Conservation (phyloP, 2,888 invertebrate species). For the Hyposoter didymator region DNA sequence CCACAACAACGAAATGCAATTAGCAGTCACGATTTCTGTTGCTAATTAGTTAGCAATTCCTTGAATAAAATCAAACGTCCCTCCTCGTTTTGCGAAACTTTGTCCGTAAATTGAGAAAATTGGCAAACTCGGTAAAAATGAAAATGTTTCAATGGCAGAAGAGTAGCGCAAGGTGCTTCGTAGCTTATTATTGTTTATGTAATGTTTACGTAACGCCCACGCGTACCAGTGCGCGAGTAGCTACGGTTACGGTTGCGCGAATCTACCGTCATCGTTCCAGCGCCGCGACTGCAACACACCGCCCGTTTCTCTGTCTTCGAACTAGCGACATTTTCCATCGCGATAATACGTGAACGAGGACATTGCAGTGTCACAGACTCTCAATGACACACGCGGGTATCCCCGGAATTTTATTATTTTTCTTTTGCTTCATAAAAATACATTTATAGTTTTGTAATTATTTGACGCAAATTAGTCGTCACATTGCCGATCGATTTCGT, state of each 20-base stretch:
- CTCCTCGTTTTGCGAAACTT: background rate
- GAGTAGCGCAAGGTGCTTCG: conserved; percentile 70
- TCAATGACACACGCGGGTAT: conserved; percentile 31
- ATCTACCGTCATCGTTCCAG: conserved; percentile 39
- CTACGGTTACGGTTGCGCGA: conserved; percentile 66
- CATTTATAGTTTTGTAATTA: background rate
- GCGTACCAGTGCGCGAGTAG: conserved; percentile 67
- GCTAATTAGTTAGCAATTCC: background rate
- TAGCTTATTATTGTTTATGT: conserved; percentile 81
- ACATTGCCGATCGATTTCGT: no score
- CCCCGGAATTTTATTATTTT: conserved; percentile 25
- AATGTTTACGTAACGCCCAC: conserved; percentile 80
- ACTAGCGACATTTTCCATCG: conserved; percentile 57
- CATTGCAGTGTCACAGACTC: conserved; percentile 23
- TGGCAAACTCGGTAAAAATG: conserved; percentile 39
- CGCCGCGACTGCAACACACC: conserved; percentile 15
- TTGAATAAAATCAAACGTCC: background rate
- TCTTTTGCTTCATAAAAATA: background rate
- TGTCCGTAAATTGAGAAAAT: conserved; percentile 61
- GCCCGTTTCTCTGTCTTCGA: conserved; percentile 35
- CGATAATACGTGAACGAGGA: conserved; percentile 63
- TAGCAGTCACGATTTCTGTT: background rate
- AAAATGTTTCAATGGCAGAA: conserved; percentile 31
- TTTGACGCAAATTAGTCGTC: background rate
- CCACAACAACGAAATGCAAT: no score